phyloP scores from a whole-genome alignment of 2,113 vertebrate genomes.

The Chaetura pelagica region DNA sequence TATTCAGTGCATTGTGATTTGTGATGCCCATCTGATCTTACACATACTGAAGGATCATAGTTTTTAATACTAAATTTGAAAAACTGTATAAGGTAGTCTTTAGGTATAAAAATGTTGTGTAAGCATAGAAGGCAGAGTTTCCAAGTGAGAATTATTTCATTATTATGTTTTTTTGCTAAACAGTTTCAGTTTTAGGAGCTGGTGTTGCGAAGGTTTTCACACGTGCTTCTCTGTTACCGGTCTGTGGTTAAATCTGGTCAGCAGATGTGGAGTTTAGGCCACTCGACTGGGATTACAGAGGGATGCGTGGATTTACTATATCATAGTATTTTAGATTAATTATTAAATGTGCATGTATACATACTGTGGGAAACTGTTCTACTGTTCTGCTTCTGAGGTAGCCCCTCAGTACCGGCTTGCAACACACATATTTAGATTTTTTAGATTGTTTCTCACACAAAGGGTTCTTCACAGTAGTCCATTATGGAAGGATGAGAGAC shows the following conservation, averaged over 20 bases:
- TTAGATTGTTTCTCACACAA: not conserved
- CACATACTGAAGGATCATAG: not conserved
- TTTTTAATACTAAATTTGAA: not conserved
- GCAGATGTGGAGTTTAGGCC: not conserved
- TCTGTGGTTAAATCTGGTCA: not conserved
- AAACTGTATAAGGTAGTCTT: not conserved
- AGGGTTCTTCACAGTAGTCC: not conserved
- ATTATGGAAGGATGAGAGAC: not conserved
- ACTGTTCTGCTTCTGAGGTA: no score
- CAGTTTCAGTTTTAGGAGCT: not conserved
- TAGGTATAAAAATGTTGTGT: fast-evolving
- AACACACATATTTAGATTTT: not conserved
- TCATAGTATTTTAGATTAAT: not conserved
- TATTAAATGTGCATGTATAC: not conserved
- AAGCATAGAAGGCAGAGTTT: not conserved
- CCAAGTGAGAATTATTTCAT: not conserved
- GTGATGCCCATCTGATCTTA: not conserved
- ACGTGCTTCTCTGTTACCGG: not conserved
- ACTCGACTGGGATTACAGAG: not conserved
- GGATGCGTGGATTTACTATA: not conserved
- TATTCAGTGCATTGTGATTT: not conserved
- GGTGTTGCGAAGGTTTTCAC: not conserved
- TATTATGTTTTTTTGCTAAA: not conserved
- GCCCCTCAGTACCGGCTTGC: no score
- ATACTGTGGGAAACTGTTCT: no score